Evolutionary conservation across 2,113 vertebrate genomes (phyloP).

Genomic region (Hyaena hyaena): DNA sequence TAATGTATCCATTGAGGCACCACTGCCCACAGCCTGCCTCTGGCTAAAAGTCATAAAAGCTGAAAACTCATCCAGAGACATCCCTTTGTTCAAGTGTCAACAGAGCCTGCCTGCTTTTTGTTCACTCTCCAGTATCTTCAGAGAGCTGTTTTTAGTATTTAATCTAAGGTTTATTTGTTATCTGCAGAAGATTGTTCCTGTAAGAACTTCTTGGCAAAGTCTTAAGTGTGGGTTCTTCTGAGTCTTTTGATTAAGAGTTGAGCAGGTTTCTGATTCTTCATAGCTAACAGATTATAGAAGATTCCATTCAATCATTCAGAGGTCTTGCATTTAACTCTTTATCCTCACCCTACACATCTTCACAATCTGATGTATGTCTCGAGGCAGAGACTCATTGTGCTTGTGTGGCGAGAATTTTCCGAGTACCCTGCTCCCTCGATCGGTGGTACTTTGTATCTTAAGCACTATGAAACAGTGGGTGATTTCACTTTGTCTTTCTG

Average conservation of each 20-base stretch:
- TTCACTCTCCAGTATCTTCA: background rate
- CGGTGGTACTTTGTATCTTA: background rate
- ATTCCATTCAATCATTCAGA: background rate
- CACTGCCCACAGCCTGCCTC: background rate
- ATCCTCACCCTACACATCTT: background rate
- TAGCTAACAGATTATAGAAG: background rate
- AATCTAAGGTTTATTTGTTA: background rate
- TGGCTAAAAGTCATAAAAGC: background rate
- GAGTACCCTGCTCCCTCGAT: background rate
- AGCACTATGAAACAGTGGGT: fast-evolving
- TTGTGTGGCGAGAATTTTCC: background rate
- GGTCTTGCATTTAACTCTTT: background rate
- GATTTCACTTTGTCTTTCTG: background rate
- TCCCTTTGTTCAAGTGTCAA: background rate
- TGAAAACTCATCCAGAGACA: background rate
- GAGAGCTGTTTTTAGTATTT: background rate
- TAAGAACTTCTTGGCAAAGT: background rate
- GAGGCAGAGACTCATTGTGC: background rate
- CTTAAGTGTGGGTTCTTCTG: background rate
- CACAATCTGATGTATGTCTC: background rate
- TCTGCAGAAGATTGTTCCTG: background rate
- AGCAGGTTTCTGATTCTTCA: background rate
- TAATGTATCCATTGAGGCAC: background rate
- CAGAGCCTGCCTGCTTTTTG: background rate
- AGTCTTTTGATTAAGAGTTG: background rate